Base-by-base conservation (phyloP, 2,113 vertebrate genomes). In the Ginglymostoma cirratum region DNA sequence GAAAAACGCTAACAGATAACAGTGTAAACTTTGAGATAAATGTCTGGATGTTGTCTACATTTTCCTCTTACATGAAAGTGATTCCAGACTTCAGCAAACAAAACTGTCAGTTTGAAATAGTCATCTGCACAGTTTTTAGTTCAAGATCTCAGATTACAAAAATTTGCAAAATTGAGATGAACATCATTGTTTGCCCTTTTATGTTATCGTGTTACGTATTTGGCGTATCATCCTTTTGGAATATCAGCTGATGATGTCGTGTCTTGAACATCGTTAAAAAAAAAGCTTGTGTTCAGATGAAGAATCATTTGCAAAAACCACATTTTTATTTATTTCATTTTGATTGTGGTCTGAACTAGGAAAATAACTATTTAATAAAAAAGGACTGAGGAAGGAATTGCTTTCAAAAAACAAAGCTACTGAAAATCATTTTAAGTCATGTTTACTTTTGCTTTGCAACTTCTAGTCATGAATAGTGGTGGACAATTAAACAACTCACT, bases 11-110 rank as follows among this genome's bases (percentile, higher is more conserved):
- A 70, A 95, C 38, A 70, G 67, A 52, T 72, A 48, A 45, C 12
- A 95, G 94, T 95, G 67, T 95, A 95, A 95, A 95, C 69, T 70
- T 95, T 70, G 94, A 95, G 69, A 70, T 30, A 72, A 48, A 52
- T 55, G 94, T 69, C 67, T 95, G 94, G 67, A 95, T 34, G 67
- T 95, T 95, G 42, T 95, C 48, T 48, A 48, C 2, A 48, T 48
- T 48, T 48, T 48, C 48, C 48, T 48, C 48, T 48, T 48, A 95
- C 94, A 72, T 95, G 94, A 95, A 95, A 95, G 94, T 52, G 69
- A 95, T 72, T 76, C 67, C 67, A 72, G 65, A 67, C 42, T 70
- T 95, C 94, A 72, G 67, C 94, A 72, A 72, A 95, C 27, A 95
- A 95, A 48, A 23, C 45, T 95, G 67, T 72, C 94, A 95, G 67